phyloP scores from a whole-genome alignment of 2,113 vertebrate genomes.

The Elaphurus davidianus region DNA sequence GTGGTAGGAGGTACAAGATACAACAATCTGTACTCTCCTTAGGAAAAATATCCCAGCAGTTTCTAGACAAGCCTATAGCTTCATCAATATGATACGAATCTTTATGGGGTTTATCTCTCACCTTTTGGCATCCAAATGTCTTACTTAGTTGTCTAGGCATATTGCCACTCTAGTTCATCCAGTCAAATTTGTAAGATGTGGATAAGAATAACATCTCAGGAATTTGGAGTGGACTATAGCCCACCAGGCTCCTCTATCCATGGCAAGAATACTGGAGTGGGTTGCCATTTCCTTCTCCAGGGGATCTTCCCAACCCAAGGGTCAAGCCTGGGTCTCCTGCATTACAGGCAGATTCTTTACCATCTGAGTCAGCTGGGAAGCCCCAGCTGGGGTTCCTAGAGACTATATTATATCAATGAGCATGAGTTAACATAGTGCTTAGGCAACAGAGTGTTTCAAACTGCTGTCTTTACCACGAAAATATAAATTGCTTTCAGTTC shows the following conservation, averaged over 20 bases:
- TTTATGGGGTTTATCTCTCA: background rate
- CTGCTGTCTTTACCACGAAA: background rate
- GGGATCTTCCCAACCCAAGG: background rate
- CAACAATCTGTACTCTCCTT: background rate
- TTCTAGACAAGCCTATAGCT: background rate
- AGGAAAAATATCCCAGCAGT: background rate
- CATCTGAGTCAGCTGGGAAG: background rate
- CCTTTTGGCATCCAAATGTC: background rate
- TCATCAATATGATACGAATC: background rate
- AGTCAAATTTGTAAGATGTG: background rate
- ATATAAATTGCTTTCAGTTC: background rate
- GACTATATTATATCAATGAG: background rate
- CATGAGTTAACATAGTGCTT: background rate
- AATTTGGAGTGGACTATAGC: background rate
- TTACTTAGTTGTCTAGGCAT: background rate
- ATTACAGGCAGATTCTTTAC: background rate
- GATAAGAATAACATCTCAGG: background rate
- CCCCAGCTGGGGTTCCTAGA: background rate
- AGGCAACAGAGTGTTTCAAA: background rate
- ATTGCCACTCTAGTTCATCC: background rate
- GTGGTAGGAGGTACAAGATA: background rate
- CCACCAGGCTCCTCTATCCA: background rate
- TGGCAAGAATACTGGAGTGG: background rate
- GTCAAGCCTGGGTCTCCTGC: background rate
- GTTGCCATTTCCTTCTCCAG: background rate